Evolutionary conservation across 2,113 vertebrate species (phyloP), one percentile per base, ranked within the genome.

Genomic region (Sceloporus tristichus): DNA sequence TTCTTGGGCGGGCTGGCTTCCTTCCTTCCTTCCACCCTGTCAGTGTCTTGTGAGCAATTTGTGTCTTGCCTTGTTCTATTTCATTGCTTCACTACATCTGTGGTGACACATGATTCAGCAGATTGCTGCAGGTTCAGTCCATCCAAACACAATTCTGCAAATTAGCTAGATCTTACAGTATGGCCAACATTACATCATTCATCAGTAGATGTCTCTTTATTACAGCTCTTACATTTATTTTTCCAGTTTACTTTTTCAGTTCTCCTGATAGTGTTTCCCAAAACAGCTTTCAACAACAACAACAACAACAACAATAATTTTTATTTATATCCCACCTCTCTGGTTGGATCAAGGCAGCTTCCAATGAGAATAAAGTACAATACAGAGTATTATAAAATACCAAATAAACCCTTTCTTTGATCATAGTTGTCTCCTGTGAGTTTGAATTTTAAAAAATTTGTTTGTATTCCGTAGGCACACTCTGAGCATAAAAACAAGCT

Each of bases 61-160:
- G 82, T 71, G 59, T 38, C 59, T 56, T 34, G 14, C 85, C 77
- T 40, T 86, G 79, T 90, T 83, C 65, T 53, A 34, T 78, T 53
- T 71, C 53, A 73, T 79, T 90, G 74, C 80, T 71, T n/a, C 27
- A 34, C 38, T 13, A 73, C 34, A 79, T 34, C 25, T 56, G 48
- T 53, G 53, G 74, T 82, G 85, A 90, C 66, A 81, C 27, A 83
- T 62, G 74, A 82, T 90, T 90, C 85, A 90, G 56, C 38, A 40
- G 25, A 13, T 71, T 62, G 62, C 79, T 77, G 79, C 34, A 42
- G 84, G 62, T 76, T 75, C 42, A 29, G n/a, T 82, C 73, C 73
- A 62, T 82, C 53, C 62, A 62, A 79, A 79, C 38, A 59, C 73
- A 62, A 6, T 86, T 73, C 79, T 90, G 21, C 65, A 90, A 59